A percentile compares a stretch with the other conserved stretches of the same genome.
phyloP scores from a whole-genome alignment of 2,113 vertebrate genomes.

The Microcebus ravelobensis region DNA sequence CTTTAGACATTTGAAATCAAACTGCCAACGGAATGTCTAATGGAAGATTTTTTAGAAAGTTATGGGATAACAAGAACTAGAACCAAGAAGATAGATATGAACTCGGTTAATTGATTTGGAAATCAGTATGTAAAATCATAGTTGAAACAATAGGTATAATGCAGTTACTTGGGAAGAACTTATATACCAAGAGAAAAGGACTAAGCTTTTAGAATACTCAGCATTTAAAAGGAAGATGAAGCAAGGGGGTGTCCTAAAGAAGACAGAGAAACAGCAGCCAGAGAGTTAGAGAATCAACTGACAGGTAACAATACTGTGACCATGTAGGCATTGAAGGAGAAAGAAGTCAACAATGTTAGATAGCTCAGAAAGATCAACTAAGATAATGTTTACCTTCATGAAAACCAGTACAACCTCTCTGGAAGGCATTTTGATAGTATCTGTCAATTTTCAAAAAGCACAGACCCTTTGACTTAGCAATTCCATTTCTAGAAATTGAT shows the following conservation, averaged over 20 bases:
- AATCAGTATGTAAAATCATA: not conserved
- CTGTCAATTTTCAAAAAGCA: not conserved
- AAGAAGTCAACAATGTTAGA: not conserved
- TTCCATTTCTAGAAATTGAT: conserved; percentile 17
- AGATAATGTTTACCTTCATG: not conserved
- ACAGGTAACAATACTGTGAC: not conserved
- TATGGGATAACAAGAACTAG: not conserved
- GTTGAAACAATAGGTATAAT: not conserved
- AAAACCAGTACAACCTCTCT: not conserved
- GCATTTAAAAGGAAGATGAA: not conserved
- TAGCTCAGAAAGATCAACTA: not conserved
- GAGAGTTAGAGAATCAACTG: not conserved
- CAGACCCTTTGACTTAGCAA: not conserved
- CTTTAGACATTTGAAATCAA: conserved; percentile 43
- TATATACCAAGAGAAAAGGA: not conserved
- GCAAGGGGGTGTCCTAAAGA: not conserved
- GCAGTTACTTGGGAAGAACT: not conserved
- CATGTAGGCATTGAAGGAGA: not conserved
- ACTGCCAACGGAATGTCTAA: not conserved
- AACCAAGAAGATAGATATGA: not conserved
- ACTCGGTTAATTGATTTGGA: not conserved
- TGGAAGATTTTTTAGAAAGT: not conserved
- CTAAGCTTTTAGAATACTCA: not conserved
- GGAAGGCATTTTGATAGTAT: not conserved
- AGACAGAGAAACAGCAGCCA: not conserved